A percentile compares a stretch with the other conserved stretches of the same genome.
Evolutionary conservation across 2,113 vertebrate genomes (phyloP).

Genomic region (Pangasianodon hypophthalmus): DNA sequence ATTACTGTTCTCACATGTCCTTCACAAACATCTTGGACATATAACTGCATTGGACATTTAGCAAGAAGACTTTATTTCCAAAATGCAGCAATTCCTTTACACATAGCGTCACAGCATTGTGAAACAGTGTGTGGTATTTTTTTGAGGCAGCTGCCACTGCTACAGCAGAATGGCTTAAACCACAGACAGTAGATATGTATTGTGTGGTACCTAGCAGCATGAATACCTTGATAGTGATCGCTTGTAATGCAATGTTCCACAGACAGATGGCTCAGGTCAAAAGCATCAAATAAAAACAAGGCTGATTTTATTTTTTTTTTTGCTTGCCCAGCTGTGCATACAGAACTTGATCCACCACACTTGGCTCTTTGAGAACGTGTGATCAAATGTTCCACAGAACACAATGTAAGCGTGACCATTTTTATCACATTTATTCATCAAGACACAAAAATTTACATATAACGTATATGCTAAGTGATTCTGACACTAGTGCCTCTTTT

Average conservation of each 20-base stretch:
- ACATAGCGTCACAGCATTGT: conserved; percentile 33
- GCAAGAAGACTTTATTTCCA: conserved; percentile 3
- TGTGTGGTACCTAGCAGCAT: conserved; percentile 54
- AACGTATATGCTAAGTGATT: conserved; percentile 54
- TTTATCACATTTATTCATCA: conserved; percentile 57
- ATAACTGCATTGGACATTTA: conserved; percentile 51
- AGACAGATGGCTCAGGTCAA: conserved; percentile 71
- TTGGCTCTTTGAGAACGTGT: conserved; percentile 40
- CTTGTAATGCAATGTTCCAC: conserved; percentile 60
- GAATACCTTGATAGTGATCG: conserved; percentile 53
- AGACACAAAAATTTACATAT: conserved; percentile 38
- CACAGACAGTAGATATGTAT: conserved; percentile 69
- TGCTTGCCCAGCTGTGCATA: conserved; percentile 53
- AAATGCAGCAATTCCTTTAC: conserved; percentile 3
- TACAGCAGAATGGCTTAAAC: conserved; percentile 43
- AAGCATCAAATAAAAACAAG: conserved; percentile 61
- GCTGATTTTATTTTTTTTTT: conserved; percentile 22
- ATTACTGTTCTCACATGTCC: conserved; percentile 57
- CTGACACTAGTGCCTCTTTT: conserved; percentile 54
- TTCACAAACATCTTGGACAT: conserved; percentile 40
- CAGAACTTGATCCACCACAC: conserved; percentile 42
- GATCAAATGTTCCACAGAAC: conserved; percentile 61
- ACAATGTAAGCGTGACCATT: conserved; percentile 54
- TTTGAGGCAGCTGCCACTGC: conserved; percentile 66
- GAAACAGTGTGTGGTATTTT: conserved; percentile 33